Base-by-base conservation (phyloP, 2,113 vertebrate species). In the Ochotona princeps region DNA sequence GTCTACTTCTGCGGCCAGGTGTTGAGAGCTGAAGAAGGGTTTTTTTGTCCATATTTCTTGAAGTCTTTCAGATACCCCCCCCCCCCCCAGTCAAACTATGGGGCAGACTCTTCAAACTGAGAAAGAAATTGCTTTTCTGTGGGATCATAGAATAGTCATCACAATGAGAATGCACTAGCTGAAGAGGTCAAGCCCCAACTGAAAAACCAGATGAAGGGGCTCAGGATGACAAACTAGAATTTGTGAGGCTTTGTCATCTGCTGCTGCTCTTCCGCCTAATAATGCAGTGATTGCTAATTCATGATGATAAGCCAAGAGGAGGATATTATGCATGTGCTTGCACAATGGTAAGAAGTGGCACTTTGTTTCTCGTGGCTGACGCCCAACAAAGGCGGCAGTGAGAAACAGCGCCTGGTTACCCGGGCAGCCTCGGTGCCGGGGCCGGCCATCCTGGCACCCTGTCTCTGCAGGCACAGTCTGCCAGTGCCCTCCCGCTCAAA, bases 201-300 rank as follows among this genome's bases (percentile, higher is more conserved):
- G 60, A 89, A 79, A 96, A 86, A 44, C 86, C 30, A 61, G 84
- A 67, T 26, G 91, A 92, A 81, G 78, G 86, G 49, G 70, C 89
- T 94, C 75, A 84, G 65, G 73, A 82, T 74, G 54, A 54, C 28
- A 69, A 66, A 80, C 83, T 54, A 25, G 49, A 90, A 94, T 69
- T 87, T 26, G 73, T 17, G 67, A 65, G 15, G 90, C 95, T 93
- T 93, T 85, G 84, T 97, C 96, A 94, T 91, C 96, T 95, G 96
- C 95, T 87, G 89, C 94, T 8, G 66, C 88, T 83, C 86, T 63
- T 65, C 94, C 75, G 9, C 85, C 75, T 83, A 32, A 44, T 96
- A 95, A 96, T 94, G 74, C 86, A 92, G 90, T 84, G 82, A 93
- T 94, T 97, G 93, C 76, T 96, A 94, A 97, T 98, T 97, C 97